phyloP scores from a whole-genome alignment of 2,113 vertebrate species.

The Otocyon megalotis region DNA sequence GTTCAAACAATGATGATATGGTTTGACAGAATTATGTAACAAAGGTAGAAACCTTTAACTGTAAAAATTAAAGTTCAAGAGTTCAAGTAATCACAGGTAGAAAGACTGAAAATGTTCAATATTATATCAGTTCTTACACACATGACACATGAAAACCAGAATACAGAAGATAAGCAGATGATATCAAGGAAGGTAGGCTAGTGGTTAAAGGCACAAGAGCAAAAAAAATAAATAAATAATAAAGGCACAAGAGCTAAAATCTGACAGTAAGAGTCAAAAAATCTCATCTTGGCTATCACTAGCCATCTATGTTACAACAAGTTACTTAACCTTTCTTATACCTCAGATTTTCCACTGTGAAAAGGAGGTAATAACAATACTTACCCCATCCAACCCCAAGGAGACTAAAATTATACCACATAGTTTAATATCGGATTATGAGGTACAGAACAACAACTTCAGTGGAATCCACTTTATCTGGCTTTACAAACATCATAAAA shows the following conservation, averaged over 20 bases:
- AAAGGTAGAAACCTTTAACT: neutral
- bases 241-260: neutral
- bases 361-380: neutral
- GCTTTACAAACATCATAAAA: constrained; percentile 18
- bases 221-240: too few relatives aligned
- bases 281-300: neutral
- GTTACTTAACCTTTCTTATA: neutral
- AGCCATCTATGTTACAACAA: neutral
- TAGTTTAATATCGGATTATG: neutral
- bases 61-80: constrained; percentile 5
- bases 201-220: neutral
- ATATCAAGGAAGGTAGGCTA: neutral
- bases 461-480: constrained; percentile 4
- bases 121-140: neutral
- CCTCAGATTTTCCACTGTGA: neutral
- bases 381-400: neutral
- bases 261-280: neutral
- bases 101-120: neutral
- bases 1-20: neutral
- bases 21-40: neutral
- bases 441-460: constrained; percentile 35
- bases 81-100: neutral
- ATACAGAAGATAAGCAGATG: neutral
- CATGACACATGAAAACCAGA: neutral
- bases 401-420: constrained; percentile 17